Conservation (phyloP, 2,113 vertebrate species). For the Phylloscopus whistleri region DNA sequence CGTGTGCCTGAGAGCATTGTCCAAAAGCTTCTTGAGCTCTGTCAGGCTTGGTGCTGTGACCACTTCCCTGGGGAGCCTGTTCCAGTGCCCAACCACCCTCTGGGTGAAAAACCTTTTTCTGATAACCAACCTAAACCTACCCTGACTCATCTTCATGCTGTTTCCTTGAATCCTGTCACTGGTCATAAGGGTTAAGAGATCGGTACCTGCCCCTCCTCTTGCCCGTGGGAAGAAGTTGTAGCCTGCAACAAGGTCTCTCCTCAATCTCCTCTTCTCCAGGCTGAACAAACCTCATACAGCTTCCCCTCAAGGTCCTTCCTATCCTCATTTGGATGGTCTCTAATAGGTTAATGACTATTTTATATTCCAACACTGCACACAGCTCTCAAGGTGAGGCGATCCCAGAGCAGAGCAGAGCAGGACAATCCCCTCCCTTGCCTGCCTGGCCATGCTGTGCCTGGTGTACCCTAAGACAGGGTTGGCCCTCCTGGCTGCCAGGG, state of each 20-base stretch:
- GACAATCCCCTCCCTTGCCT: too few species aligned
- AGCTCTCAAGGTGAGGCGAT: fast-evolving
- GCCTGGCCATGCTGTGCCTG: neutral
- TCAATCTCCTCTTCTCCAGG: neutral
- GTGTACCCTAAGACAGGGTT: fast-evolving
- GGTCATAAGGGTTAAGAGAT: neutral
- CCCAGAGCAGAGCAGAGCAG: neutral
- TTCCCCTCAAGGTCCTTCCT: neutral
- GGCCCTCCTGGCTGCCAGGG: neutral
- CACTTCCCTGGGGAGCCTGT: neutral
- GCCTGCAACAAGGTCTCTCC: too few species aligned
- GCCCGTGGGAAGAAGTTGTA: neutral
- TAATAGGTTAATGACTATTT: neutral
- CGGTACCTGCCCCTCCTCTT: fast-evolving
- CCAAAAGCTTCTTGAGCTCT: neutral
- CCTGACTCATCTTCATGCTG: neutral
- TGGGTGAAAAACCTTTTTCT: neutral
- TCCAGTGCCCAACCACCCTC: neutral
- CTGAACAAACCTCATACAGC: fast-evolving
- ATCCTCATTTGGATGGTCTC: neutral
- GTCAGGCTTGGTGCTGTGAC: neutral
- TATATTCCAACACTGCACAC: neutral
- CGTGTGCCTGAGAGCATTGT: too few species aligned
- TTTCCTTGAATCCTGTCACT: neutral
- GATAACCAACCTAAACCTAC: neutral